These are phyloP conservation scores for Sakesphorus luctuosus DNA, from an alignment of 2,113 vertebrate species.

Conservation along the genomic window DNA sequence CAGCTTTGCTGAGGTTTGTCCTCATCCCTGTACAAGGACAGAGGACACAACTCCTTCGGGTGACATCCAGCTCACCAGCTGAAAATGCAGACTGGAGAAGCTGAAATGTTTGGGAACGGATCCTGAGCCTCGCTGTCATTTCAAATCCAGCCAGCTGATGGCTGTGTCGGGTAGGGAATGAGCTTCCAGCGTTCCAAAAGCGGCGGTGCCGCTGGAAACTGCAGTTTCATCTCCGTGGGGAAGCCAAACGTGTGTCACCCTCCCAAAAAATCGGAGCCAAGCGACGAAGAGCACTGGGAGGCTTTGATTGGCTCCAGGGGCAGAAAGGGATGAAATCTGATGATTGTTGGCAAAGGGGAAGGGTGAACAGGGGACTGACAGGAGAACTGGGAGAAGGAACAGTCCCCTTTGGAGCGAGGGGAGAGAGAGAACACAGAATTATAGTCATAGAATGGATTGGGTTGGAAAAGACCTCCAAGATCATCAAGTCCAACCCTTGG, in stretches of 20 bases:
- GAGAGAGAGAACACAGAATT: neutral
- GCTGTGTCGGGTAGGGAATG: conserved; percentile 43
- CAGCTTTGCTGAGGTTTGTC: neutral
- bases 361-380: accelerated
- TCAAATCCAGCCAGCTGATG: conserved; percentile 50
- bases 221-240: neutral
- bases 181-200: neutral
- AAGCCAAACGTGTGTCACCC: neutral
- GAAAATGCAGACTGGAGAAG: neutral
- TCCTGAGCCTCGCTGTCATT: neutral
- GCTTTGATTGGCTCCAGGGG: neutral
- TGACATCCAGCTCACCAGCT: neutral
- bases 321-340: neutral
- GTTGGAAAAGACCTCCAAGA: too few species aligned
- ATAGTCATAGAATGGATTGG: too few species aligned
- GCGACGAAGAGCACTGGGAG: neutral
- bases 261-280: neutral
- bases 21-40: neutral
- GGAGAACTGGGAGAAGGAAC: neutral
- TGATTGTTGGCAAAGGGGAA: neutral
- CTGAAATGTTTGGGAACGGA: neutral
- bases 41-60: neutral
- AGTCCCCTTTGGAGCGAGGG: neutral
- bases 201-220: neutral
- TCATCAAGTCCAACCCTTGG: too few species aligned